Conservation (phyloP, 2,888 invertebrate genomes). For the Cerastis leucographa region DNA sequence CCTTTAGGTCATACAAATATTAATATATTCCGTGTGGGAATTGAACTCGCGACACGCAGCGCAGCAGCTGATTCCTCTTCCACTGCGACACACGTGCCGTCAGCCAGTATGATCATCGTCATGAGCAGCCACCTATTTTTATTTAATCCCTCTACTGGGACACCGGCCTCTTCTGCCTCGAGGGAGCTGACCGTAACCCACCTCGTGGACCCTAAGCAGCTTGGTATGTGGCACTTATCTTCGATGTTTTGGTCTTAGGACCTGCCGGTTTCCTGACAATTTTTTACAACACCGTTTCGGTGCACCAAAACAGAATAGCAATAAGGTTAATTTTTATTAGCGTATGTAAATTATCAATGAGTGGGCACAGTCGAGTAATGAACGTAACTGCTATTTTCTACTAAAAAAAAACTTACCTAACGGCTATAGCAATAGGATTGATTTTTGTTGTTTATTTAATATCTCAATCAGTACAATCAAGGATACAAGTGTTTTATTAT, state of each 20-base stretch:
- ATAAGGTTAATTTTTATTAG: not conserved
- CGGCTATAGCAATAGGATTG: not conserved
- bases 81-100: no score
- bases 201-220: not conserved
- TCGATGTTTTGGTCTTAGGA: not conserved
- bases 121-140: not conserved
- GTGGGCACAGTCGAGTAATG: not conserved
- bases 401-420: not conserved
- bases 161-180: not conserved
- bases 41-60: no score
- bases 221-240: not conserved
- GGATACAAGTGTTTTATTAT: constrained; percentile 53
- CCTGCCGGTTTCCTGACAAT: not conserved
- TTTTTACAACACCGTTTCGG: not conserved
- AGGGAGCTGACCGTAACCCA: not conserved
- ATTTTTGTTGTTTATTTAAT: constrained; percentile 10
- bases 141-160: not conserved
- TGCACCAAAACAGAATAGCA: not conserved
- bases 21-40: no score
- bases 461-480: constrained; percentile 46
- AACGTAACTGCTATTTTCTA: not conserved
- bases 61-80: no score
- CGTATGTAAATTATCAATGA: not conserved
- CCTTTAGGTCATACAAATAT: no score
- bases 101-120: no score